Conservation (phyloP, 2,113 vertebrate species). For the Austrofundulus limnaeus region DNA sequence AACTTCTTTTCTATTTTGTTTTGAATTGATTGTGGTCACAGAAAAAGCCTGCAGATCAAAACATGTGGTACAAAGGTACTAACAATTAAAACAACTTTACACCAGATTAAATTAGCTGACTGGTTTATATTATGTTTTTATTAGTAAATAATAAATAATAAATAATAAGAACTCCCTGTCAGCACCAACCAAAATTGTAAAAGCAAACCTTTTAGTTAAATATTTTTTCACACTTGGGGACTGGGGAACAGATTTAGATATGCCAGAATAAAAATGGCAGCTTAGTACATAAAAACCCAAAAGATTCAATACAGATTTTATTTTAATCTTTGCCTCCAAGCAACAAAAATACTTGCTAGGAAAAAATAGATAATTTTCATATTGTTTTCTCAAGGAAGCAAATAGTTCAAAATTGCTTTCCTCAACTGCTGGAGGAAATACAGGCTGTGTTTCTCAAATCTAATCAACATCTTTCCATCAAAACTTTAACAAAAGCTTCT, state of each 20-base stretch:
- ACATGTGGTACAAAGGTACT: no score
- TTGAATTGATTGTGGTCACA: neutral
- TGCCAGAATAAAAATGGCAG: constrained; percentile 18
- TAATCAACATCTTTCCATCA: constrained; percentile 74
- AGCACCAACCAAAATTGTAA: neutral
- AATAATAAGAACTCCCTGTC: neutral
- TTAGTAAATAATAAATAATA: neutral
- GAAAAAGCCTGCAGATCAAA: no score
- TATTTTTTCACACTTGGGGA: constrained; percentile 22
- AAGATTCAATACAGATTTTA: constrained; percentile 54
- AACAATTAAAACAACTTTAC: no score
- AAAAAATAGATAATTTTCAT: constrained; percentile 76
- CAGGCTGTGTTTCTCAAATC: constrained; percentile 63
- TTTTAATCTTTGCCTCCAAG: constrained; percentile 63
- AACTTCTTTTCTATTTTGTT: neutral
- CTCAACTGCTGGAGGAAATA: constrained; percentile 62
- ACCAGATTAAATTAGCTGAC: neutral
- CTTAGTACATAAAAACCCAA: constrained; percentile 39
- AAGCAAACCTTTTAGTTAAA: neutral
- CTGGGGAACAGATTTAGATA: constrained; percentile 22
- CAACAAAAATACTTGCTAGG: constrained; percentile 68
- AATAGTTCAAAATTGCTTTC: constrained; percentile 73
- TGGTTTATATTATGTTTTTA: neutral
- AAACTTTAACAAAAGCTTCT: constrained; percentile 61
- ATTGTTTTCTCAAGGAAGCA: constrained; percentile 71